phyloP scores from a whole-genome alignment of 2,888 invertebrate genomes.

The Chalcosyrphus nemorum region DNA sequence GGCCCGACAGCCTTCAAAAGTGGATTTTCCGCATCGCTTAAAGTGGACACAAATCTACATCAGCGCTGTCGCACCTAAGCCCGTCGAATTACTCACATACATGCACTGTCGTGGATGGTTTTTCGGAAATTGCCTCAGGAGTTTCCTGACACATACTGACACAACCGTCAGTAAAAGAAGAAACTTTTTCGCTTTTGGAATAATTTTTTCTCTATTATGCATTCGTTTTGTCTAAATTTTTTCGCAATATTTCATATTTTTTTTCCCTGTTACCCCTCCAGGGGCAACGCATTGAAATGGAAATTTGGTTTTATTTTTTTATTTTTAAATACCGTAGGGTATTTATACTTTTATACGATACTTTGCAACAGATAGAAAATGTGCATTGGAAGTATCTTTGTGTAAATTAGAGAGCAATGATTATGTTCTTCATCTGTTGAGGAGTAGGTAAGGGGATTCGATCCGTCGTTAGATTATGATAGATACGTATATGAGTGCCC shows the following conservation, averaged over 20 bases:
- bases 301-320: conserved; percentile 11
- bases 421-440: too few species aligned
- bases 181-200: conserved; percentile 26
- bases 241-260: conserved; percentile 42
- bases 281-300: conserved; percentile 16
- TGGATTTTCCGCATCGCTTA: conserved; percentile 47
- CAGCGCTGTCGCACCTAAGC: conserved; percentile 22
- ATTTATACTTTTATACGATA: conserved; percentile 19
- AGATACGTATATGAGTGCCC: too few species aligned
- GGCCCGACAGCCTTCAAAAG: conserved; percentile 48
- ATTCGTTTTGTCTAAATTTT: conserved; percentile 46
- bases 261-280: conserved; percentile 10
- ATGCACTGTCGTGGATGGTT: conserved; percentile 8
- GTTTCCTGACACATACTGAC: conserved; percentile 38
- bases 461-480: too few species aligned
- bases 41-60: conserved; percentile 49
- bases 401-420: background rate
- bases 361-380: background rate
- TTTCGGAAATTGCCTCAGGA: conserved; percentile 35
- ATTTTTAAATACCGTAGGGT: conserved; percentile 33
- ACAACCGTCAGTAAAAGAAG: conserved; percentile 20
- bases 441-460: too few species aligned
- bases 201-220: conserved; percentile 18
- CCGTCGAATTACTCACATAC: conserved; percentile 39
- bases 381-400: background rate